These are phyloP conservation scores for Myathropa florea DNA, from an alignment of 2,888 invertebrate genomes.

Conservation along the genomic window DNA sequence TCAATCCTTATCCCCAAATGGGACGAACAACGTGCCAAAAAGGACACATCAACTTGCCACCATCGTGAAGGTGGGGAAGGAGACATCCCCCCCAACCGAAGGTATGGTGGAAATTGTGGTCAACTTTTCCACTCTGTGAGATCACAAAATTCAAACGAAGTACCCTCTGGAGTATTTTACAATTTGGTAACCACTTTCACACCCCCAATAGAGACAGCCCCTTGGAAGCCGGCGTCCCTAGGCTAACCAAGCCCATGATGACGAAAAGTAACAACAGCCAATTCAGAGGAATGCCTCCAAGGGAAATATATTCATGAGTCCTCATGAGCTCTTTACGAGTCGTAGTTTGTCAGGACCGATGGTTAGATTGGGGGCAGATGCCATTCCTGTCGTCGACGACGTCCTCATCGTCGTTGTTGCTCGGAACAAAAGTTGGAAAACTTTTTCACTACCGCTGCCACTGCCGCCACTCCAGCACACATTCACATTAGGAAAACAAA, in stretches of 20 bases:
- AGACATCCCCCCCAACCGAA: constrained; percentile 5
- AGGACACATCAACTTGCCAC: constrained; percentile 50
- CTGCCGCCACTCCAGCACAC: constrained; percentile 25
- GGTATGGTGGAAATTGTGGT: constrained; percentile 72
- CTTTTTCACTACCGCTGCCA: constrained; percentile 33
- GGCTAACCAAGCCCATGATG: constrained; percentile 46
- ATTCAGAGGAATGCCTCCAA: constrained; percentile 69
- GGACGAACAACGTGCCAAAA: constrained; percentile 68
- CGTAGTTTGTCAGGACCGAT: constrained; percentile 43
- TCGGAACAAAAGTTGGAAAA: constrained; percentile 59
- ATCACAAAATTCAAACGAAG: constrained; percentile 62
- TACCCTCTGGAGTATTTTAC: constrained; percentile 70
- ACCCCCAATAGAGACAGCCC: constrained; percentile 35
- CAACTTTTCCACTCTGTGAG: constrained; percentile 66
- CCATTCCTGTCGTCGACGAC: constrained; percentile 36
- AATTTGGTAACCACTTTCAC: constrained; percentile 70
- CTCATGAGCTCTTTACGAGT: constrained; percentile 64
- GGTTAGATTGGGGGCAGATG: constrained; percentile 28
- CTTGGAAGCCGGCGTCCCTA: background rate
- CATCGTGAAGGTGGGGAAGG: background rate
- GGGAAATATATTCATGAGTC: constrained; percentile 71
- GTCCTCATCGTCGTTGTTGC: background rate
- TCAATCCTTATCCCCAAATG: constrained; percentile 72
- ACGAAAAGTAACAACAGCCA: constrained; percentile 69
- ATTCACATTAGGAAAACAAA: constrained; percentile 68